Base-by-base conservation (phyloP, 2,113 vertebrate genomes). In the Oryzias woworae region DNA sequence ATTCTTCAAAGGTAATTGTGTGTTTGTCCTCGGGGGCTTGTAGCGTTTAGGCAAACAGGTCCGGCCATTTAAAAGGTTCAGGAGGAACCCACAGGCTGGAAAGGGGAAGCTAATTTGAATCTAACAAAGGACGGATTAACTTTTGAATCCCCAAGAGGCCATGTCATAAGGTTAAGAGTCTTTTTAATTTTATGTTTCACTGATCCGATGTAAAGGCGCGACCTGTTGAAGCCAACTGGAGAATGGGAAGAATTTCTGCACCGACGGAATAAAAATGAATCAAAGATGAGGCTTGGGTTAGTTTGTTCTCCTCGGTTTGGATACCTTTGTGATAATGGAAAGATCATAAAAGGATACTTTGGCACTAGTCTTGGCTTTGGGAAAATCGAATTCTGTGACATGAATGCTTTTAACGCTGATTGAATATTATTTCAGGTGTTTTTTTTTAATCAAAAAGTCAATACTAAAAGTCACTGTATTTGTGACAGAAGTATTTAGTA, bases 141-240 rank as follows among this genome's bases (percentile, higher is more conserved):
- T 81, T 81, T 63, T 69, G 53, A 68, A 62, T 69, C 69, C 73
- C 65, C 44, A 75, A 16, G 70, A 73, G 58, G 59, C 58, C 72
- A 58, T 46, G 76, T 81, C 73, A 83, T 70, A 77, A 71, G 80
- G 85, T 67, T 66, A 73, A 67, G 73, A 76, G 76, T 75, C 73
- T 65, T 69, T 87, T 85, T 83, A 76, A 78, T 88, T 81, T 82
- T 81, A 84, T 76, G 81, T 84, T 79, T 64, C 78, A 73, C 48
- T 57, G 72, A 79, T 75, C 78, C 49, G 43, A 69, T 26, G 22
- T 52, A 56, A 16, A 18, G 74, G 77, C 64, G 8, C 58, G 84
- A 76, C 86, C 77, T 62, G 69, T 41, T 58, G 62, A 73, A 62
- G 83, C 66, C 68, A 61, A 48, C 17, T 66, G 2, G 50, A 59